Evolutionary conservation across 2,797 vertebrate species (phyloP).

Genomic region (Sebastes ruberrimus): DNA sequence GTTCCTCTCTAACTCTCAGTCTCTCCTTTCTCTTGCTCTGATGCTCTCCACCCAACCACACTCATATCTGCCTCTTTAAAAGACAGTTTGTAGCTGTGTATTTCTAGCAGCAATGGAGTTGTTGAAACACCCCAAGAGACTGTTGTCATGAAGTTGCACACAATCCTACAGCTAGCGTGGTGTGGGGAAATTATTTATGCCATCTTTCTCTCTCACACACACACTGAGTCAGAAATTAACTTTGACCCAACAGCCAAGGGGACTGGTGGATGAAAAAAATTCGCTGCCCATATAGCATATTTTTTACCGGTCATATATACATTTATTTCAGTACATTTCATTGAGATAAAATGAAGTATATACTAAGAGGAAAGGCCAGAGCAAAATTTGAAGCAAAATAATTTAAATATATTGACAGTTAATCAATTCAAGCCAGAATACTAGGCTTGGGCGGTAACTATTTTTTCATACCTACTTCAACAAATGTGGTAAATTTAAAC

Average conservation of each 20-base stretch:
- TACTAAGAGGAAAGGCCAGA: too few species aligned
- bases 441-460: too few species aligned
- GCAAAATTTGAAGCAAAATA: too few species aligned
- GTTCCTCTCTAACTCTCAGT: not conserved
- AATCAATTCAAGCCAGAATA: too few species aligned
- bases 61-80: slow-evolving; percentile 16
- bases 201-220: not conserved
- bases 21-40: not conserved
- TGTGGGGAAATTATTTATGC: not conserved
- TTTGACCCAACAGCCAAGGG: accelerated
- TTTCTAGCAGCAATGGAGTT: not conserved
- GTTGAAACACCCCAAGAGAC: slow-evolving; percentile 11
- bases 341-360: too few species aligned
- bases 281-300: too few species aligned
- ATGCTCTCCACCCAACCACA: not conserved
- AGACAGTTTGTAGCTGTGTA: slow-evolving; percentile 18
- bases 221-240: not conserved
- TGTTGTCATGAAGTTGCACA: slow-evolving; percentile 1
- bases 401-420: too few species aligned
- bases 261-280: too few species aligned
- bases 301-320: too few species aligned
- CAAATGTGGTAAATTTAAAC: too few species aligned
- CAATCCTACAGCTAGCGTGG: not conserved
- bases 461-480: too few species aligned
- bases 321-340: too few species aligned